These are phyloP conservation scores for Chloroceryle aenea DNA, from an alignment of 2,113 vertebrate genomes.

Conservation along the genomic window DNA sequence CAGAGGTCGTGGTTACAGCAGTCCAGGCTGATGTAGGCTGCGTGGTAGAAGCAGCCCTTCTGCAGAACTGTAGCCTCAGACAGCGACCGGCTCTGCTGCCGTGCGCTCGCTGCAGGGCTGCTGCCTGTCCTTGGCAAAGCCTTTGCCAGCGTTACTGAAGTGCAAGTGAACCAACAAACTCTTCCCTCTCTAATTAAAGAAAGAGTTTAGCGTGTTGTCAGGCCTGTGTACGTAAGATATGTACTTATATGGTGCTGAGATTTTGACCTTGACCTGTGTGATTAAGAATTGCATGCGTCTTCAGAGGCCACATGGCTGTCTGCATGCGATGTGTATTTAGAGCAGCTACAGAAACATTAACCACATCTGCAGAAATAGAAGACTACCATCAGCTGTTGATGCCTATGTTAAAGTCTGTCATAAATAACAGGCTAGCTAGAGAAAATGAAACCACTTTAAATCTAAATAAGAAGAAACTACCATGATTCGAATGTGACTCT, in stretches of 20 bases:
- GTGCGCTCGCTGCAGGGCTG: neutral
- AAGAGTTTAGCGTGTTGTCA: neutral
- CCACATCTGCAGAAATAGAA: neutral
- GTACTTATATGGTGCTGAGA: neutral
- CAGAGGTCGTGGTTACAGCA: neutral
- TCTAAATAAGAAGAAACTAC: neutral
- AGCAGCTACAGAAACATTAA: neutral
- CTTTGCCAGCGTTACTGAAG: neutral
- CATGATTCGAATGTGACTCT: neutral
- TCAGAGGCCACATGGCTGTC: neutral
- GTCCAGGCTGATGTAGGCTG: neutral
- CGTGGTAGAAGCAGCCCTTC: neutral
- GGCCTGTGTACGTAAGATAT: neutral
- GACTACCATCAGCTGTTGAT: neutral
- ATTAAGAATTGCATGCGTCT: neutral
- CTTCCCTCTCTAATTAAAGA: neutral
- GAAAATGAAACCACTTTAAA: neutral
- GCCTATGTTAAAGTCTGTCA: fast-evolving
- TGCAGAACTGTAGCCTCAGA: neutral
- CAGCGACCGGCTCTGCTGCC: neutral
- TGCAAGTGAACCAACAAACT: neutral
- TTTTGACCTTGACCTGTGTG: neutral
- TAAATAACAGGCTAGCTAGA: neutral
- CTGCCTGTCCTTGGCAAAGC: neutral
- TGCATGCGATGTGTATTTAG: neutral